Base-by-base conservation (phyloP, 2,113 vertebrate species). In the Ptychochromis oligacanthus region DNA sequence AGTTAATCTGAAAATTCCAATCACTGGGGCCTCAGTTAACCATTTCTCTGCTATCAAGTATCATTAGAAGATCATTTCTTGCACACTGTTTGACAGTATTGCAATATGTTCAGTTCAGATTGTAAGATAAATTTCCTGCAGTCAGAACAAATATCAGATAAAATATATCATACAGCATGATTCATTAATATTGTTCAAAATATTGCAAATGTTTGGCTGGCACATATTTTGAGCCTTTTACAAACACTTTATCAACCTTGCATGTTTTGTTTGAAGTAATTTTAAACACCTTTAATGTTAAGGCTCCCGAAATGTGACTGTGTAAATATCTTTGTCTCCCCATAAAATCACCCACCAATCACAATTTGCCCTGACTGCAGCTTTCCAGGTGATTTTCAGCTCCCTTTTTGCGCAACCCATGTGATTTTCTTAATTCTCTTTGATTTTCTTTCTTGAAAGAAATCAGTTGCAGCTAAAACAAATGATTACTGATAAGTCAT, bases 161-260 rank as follows among this genome's bases (percentile, higher is more conserved):
- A 67, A 46, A 26, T 2, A 26, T 22, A 8, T 15, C 22, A 26
- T 6, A 46, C 4, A 67, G 1, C 40, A 28, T 0, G 8, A 17
- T 46, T 46, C 14, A 46, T 6, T 1, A 2, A 6, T 67, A 46
- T 46, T 46, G 22, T 67, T 46, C 15, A 14, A 15, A 46, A 46
- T 46, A 2, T 15, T 46, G 43, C 43, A 14, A 5, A 43, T 43
- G 13, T 46, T 46, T 46, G 43, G 14, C 43, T 46, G 26, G 64
- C 14, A 18, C 43, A 14, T 46, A 14, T 13, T 28, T 67, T 67
- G 46, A 14, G 40, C 24, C 40, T 4, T 7, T 18, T 18, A 18
- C 0, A 18, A 67, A 15, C 26, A 24, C 2, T 46, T 46, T 5
- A 18, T 40, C 7, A 14, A 40, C 36, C 61, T 15, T 15, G 1